Base-by-base conservation (phyloP, 1,140 invertebrate species). In the Pogonognathellus flavescens region DNA sequence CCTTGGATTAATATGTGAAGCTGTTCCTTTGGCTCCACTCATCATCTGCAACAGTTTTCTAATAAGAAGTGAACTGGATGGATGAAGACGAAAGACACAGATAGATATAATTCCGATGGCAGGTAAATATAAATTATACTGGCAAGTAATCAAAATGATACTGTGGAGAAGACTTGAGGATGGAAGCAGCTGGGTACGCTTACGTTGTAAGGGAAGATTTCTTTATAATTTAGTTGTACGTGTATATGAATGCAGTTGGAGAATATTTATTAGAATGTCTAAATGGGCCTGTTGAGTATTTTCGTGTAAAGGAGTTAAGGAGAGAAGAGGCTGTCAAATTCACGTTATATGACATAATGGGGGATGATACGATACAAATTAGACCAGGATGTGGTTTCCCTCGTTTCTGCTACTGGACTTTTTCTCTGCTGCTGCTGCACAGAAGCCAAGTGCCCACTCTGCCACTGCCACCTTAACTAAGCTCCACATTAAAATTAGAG, bases 301-400 rank as follows among this genome's bases (percentile, higher is more conserved):
- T 25, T 70, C 3, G 9, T 31, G 13, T 31, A 49, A 57, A 57
- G 11, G 53, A 57, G 9, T 57, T 1, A 57, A 14, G 66, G 16
- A 14, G 22, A 70, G 22, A 70, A 49, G n/a, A 7, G 16, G 14
- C 66, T 70, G 70, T 50, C 41, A 76, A 50, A 49, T 50, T 49
- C 13, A 22, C 66, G 49, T 76, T 76, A 76, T 72, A 72, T 76
- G 70, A 76, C 70, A 76, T 76, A 76, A 76, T 76, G 70, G 31
- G 70, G 70, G 70, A 76, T 76, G 66, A 22, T 49, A 9, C 41
- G 13, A 49, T 76, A 76, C 70, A 76, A 76, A 76, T 76, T 76
- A 76, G 70, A 76, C 14, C 70, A 76, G 70, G 70, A 49, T 76
- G 70, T 76, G 70, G 31, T 50, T 76, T 10, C 14, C 14, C 31